Conservation (phyloP, 2,113 vertebrate genomes). For the Chaetorhynchus papuensis region DNA sequence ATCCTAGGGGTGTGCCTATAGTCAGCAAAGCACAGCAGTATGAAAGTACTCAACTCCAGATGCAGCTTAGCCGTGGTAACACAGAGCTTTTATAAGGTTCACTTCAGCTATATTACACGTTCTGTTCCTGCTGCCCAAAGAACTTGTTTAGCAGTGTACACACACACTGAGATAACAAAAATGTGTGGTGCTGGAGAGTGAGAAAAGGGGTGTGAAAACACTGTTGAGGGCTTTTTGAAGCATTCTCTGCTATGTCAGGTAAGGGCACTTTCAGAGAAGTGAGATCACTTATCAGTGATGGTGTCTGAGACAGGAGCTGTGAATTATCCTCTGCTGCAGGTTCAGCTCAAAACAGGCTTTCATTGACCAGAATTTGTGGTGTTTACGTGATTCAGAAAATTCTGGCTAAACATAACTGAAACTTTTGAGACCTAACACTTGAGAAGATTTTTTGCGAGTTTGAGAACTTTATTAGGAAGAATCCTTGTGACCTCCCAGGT, state of each 20-base stretch:
- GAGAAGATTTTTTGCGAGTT: not conserved
- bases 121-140: not conserved
- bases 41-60: not conserved
- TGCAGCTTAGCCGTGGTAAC: not conserved
- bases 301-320: not conserved
- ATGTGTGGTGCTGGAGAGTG: not conserved
- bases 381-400: not conserved
- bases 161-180: not conserved
- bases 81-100: not conserved
- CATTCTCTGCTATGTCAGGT: not conserved
- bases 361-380: not conserved
- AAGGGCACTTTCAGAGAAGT: not conserved
- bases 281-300: not conserved
- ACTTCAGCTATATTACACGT: not conserved
- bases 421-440: not conserved
- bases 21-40: not conserved
- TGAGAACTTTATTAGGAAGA: not conserved
- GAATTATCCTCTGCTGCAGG: not conserved
- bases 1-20: not conserved
- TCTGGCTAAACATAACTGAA: fast-evolving
- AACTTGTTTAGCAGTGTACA: not conserved
- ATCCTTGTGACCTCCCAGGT: not conserved
- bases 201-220: not conserved
- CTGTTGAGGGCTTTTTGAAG: not conserved
- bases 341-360: not conserved